phyloP scores from a whole-genome alignment of 2,797 vertebrate genomes.

The Cossypha caffra region DNA sequence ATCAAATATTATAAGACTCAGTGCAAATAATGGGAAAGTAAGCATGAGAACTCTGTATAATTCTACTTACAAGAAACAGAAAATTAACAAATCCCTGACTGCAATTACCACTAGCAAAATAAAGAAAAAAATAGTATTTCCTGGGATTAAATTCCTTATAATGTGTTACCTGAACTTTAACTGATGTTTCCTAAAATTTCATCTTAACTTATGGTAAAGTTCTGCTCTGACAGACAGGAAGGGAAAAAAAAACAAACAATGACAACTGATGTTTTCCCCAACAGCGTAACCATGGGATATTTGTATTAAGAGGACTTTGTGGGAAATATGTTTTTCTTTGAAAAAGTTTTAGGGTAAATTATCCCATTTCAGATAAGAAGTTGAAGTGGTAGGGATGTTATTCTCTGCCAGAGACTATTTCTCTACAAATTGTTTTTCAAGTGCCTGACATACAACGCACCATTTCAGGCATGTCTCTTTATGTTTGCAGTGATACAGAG shows the following conservation, averaged over 20 bases:
- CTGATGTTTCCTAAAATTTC: not conserved
- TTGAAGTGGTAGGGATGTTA: not conserved
- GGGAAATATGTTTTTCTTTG: not conserved
- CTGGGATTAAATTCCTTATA: not conserved
- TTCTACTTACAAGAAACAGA: not conserved
- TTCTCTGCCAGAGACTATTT: not conserved
- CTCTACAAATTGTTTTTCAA: not conserved
- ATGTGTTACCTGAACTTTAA: not conserved
- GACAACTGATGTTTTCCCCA: not conserved
- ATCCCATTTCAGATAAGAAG: not conserved
- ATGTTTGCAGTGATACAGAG: not conserved
- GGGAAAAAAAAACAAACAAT: not conserved
- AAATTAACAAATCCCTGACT: not conserved
- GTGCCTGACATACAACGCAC: not conserved
- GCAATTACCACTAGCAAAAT: not conserved
- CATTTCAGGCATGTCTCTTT: not conserved
- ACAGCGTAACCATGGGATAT: accelerated
- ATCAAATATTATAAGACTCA: not conserved
- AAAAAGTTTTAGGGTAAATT: not conserved
- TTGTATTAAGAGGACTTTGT: not conserved
- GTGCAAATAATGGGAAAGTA: not conserved
- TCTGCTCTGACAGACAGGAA: not conserved
- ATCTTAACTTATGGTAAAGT: not conserved
- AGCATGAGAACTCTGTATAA: not conserved
- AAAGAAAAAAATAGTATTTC: not conserved